Evolutionary conservation across 2,888 invertebrate species (phyloP).

Genomic region (Caenorhabditis uteleia): DNA sequence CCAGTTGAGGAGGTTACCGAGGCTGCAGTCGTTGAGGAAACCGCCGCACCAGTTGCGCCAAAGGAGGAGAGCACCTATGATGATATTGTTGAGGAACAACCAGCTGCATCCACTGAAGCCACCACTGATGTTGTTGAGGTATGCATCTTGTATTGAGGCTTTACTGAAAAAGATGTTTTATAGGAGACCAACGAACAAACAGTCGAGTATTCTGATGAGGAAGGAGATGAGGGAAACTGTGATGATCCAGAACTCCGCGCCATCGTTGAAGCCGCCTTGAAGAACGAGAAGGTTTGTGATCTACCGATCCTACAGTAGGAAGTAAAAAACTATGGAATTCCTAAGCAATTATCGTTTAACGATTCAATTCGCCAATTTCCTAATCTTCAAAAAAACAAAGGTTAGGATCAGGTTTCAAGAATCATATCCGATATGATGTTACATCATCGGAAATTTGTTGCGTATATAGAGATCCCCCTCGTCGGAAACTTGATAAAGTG

Average conservation of each 20-base stretch:
- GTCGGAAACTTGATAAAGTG: too few relatives aligned
- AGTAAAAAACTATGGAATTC: too few relatives aligned
- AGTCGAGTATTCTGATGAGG: slow-evolving; percentile 49
- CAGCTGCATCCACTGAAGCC: slow-evolving; percentile 29
- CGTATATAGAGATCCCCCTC: too few relatives aligned
- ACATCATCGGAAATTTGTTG: too few relatives aligned
- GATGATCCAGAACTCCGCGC: slow-evolving; percentile 64
- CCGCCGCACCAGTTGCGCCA: slow-evolving; percentile 16
- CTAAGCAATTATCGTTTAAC: too few relatives aligned
- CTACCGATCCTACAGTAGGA: slow-evolving; percentile 34
- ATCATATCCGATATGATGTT: too few relatives aligned
- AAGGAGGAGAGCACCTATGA: slow-evolving; percentile 57
- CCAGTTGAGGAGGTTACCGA: slow-evolving; percentile 10
- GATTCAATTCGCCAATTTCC: too few relatives aligned
- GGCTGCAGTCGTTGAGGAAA: slow-evolving; percentile 19
- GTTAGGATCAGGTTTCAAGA: too few relatives aligned
- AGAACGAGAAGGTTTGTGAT: slow-evolving; percentile 38
- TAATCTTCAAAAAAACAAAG: too few relatives aligned
- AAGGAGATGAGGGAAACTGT: slow-evolving; percentile 60
- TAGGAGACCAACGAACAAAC: slow-evolving; percentile 46
- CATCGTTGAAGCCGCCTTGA: slow-evolving; percentile 52
- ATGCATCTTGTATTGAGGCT: not conserved
- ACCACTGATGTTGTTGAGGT: slow-evolving; percentile 24
- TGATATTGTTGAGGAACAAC: slow-evolving; percentile 56
- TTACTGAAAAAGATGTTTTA: not conserved